Conservation (phyloP, 2,113 vertebrate species). For the Monopterus albus region DNA sequence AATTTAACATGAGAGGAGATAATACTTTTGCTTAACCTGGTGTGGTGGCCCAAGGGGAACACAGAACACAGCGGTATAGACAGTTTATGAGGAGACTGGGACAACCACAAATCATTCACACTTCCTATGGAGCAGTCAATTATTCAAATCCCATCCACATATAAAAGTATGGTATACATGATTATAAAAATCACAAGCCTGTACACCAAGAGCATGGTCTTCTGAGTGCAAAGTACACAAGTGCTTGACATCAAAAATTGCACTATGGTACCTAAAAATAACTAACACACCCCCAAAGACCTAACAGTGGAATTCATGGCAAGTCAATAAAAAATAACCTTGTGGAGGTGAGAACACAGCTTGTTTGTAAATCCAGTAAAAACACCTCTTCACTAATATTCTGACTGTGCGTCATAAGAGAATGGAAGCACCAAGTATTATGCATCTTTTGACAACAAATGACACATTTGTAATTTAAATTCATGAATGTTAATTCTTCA, state of each 20-base stretch:
- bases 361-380: slow-evolving; percentile 12
- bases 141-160: not conserved
- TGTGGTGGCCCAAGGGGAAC: slow-evolving; percentile 19
- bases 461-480: slow-evolving; percentile 34
- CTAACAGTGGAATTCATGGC: slow-evolving; percentile 10
- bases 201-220: no score
- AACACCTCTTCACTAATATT: slow-evolving; percentile 5
- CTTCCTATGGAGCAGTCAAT: not conserved
- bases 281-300: not conserved
- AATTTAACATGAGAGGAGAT: slow-evolving; percentile 51
- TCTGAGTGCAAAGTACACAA: not conserved
- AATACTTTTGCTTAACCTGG: slow-evolving; percentile 40
- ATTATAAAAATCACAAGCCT: no score
- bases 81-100: not conserved
- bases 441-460: slow-evolving; percentile 47
- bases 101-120: not conserved
- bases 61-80: not conserved
- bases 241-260: slow-evolving; percentile 20
- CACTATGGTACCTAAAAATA: slow-evolving; percentile 23
- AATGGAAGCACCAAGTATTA: slow-evolving; percentile 14
- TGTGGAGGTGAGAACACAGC: not conserved
- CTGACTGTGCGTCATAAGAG: slow-evolving; percentile 11
- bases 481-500: slow-evolving; percentile 40
- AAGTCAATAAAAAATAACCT: slow-evolving; percentile 22
- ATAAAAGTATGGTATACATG: no score